Conservation (phyloP, 2,113 vertebrate species). For the Cettia cetti region DNA sequence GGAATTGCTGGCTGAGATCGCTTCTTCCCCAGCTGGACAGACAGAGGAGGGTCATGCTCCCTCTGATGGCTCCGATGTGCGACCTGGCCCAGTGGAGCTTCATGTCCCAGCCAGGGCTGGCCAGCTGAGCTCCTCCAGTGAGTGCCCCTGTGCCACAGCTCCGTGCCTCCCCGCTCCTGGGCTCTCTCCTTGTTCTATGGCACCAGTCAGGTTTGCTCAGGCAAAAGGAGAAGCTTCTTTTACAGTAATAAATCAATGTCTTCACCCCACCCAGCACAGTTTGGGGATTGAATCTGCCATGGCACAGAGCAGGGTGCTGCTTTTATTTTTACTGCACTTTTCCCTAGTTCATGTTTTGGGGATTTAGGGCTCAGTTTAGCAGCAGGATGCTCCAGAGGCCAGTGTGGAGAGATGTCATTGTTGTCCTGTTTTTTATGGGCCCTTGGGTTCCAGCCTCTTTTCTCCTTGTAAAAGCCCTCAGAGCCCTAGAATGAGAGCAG, state of each 20-base stretch:
- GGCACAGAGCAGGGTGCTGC: accelerated
- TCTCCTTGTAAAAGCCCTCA: not conserved
- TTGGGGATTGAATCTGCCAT: accelerated
- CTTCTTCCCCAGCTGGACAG: conserved; percentile 95
- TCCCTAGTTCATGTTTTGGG: not conserved
- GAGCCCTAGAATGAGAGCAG: not conserved
- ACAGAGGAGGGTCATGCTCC: conserved; percentile 74
- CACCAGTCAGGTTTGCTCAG: not conserved
- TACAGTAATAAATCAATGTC: not conserved
- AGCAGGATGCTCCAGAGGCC: not conserved
- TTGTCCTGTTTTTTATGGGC: not conserved
- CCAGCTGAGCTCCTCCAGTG: conserved; percentile 70
- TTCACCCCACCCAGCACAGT: accelerated
- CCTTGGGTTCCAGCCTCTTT: not conserved
- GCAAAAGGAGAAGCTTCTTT: not conserved
- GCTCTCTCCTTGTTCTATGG: accelerated
- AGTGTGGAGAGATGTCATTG: not conserved
- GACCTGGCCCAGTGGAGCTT: conserved; percentile 73
- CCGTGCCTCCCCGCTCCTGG: accelerated
- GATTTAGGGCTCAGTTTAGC: not conserved
- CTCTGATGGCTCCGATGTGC: conserved; percentile 65
- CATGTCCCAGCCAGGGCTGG: conserved; percentile 75
- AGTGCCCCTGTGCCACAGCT: not conserved
- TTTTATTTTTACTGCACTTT: not conserved
- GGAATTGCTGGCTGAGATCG: conserved; percentile 95